These are phyloP conservation scores for Colistium nudipinnis DNA, from an alignment of 2,113 vertebrate species.

Conservation along the genomic window DNA sequence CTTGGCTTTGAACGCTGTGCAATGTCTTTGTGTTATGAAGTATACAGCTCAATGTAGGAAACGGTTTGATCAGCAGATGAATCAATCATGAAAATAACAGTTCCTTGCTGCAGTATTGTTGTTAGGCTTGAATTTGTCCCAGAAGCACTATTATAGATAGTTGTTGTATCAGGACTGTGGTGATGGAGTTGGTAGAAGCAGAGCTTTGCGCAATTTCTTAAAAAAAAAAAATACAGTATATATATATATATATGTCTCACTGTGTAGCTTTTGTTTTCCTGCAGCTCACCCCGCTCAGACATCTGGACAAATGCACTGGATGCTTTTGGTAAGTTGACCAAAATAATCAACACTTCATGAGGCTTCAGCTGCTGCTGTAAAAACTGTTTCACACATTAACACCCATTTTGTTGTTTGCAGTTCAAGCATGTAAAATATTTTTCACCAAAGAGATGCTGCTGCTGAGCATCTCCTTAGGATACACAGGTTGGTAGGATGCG, in stretches of 20 bases:
- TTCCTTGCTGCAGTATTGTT: too few species aligned
- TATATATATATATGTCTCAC: not conserved
- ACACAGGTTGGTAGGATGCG: constrained; percentile 86
- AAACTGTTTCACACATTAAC: not conserved
- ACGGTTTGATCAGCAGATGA: too few species aligned
- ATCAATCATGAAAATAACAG: too few species aligned
- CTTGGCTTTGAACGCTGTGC: too few species aligned
- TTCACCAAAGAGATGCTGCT: constrained; percentile 93
- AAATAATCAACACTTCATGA: not conserved
- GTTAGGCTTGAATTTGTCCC: too few species aligned
- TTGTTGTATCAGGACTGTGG: too few species aligned
- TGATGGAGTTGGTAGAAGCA: too few species aligned
- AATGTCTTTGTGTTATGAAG: too few species aligned
- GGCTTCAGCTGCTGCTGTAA: not conserved
- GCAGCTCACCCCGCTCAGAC: constrained; percentile 77
- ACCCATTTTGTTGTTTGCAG: constrained; percentile 70
- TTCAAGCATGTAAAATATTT: constrained; percentile 87
- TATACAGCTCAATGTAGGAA: too few species aligned
- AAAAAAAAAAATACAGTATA: too few species aligned
- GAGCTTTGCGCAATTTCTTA: too few species aligned
- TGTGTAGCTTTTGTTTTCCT: not conserved
- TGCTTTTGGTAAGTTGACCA: constrained; percentile 86
- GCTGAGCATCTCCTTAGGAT: constrained; percentile 90
- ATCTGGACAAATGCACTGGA: constrained; percentile 84
- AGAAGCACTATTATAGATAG: too few species aligned